These are phyloP conservation scores for Habroteleia sp. DNA, from an alignment of 2,888 invertebrate species.

Conservation along the genomic window DNA sequence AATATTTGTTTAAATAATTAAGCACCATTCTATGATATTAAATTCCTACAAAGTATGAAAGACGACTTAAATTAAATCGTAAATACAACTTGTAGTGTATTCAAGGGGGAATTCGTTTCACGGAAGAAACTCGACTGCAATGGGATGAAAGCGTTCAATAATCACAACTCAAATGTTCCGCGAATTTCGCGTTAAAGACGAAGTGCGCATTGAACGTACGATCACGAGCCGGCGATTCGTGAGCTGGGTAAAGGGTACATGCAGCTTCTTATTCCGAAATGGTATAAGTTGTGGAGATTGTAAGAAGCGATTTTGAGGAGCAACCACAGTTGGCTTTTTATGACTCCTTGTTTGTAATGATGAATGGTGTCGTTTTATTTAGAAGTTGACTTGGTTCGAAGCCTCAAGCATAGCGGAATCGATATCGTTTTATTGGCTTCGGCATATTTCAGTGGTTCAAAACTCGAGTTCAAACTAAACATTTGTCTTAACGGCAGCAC, in stretches of 20 bases:
- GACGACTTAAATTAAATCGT: conserved; percentile 26
- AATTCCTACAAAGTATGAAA: too few species aligned
- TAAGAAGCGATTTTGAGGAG: conserved; percentile 37
- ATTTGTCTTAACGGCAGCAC: too few species aligned
- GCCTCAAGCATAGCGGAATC: not conserved
- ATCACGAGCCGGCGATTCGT: conserved; percentile 50
- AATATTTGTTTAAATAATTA: too few species aligned
- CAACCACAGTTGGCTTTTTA: conserved; percentile 9
- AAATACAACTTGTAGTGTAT: not conserved
- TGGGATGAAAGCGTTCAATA: conserved; percentile 42
- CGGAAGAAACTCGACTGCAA: conserved; percentile 19
- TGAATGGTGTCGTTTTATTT: conserved; percentile 37
- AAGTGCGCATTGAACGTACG: conserved; percentile 29
- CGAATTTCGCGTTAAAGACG: conserved; percentile 44
- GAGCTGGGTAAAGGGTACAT: conserved; percentile 16
- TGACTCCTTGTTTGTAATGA: conserved; percentile 23
- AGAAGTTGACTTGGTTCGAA: conserved; percentile 13
- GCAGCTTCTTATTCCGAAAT: conserved; percentile 45
- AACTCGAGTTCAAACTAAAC: not conserved
- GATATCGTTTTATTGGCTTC: conserved; percentile 5
- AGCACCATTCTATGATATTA: too few species aligned
- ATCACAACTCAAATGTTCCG: conserved; percentile 52
- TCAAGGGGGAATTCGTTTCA: conserved; percentile 8
- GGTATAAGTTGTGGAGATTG: conserved; percentile 39
- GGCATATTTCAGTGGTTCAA: not conserved